These are phyloP conservation scores for Aphrocallistes beatrix DNA, from an alignment of 37 sponge, comb jelly and placozoan genomes.

Conservation along the genomic window DNA sequence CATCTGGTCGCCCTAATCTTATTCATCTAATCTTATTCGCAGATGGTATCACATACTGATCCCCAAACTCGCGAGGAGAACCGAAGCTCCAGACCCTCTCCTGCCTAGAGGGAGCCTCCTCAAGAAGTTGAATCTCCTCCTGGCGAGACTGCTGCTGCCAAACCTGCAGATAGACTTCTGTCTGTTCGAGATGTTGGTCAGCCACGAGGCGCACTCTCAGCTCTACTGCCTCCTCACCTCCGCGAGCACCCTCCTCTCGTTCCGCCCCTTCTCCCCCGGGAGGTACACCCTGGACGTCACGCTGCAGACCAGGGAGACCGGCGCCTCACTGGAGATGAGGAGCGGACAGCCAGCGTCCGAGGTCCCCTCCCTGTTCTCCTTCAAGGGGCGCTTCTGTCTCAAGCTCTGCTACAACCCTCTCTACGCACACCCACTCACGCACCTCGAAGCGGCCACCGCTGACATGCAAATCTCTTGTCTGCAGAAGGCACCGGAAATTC, in stretches of 20 bases:
- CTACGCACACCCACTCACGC: neutral
- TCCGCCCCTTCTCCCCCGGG: neutral
- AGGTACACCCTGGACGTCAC: neutral
- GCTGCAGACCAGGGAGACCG: neutral
- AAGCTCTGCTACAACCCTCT: neutral
- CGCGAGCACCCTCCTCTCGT: neutral
- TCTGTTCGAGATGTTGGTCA: neutral
- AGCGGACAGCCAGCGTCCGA: neutral
- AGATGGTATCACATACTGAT: slow-evolving; percentile 13
- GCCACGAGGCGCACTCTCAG: neutral
- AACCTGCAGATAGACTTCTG: neutral
- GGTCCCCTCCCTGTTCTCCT: neutral
- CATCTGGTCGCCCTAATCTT: neutral
- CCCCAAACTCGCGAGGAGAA: neutral
- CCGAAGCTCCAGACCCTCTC: neutral
- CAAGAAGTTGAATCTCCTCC: neutral
- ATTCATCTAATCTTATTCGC: neutral
- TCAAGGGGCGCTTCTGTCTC: neutral
- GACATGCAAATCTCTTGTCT: neutral
- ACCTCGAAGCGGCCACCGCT: neutral
- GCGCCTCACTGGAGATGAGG: neutral
- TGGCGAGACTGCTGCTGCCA: neutral
- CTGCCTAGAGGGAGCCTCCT: neutral
- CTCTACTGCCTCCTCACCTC: neutral
- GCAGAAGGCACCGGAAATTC: neutral